Conservation (phyloP, 2,888 invertebrate genomes). For the Lithophane semibrunnea region DNA sequence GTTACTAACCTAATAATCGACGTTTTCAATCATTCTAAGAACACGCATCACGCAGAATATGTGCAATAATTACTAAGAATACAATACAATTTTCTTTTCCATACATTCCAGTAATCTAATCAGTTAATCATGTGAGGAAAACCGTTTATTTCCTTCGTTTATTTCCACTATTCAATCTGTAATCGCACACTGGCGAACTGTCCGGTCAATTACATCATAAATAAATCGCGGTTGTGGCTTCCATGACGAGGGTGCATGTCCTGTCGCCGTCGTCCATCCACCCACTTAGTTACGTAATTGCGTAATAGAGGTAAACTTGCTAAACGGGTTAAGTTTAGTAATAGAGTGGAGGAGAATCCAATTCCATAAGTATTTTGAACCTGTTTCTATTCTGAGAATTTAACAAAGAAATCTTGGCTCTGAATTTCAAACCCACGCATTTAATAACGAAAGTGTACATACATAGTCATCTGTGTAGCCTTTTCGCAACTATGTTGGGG, state of each 20-base stretch:
- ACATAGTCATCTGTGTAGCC: too few species aligned
- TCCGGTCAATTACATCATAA: constrained; percentile 1
- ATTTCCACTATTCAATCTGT: neutral
- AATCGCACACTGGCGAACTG: neutral
- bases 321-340: neutral
- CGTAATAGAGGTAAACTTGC: neutral
- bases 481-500: too few species aligned
- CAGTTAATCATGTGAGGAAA: neutral
- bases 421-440: neutral
- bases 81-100: neutral
- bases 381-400: neutral
- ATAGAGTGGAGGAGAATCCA: neutral
- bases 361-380: neutral
- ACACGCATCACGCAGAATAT: neutral
- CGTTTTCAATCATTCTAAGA: neutral
- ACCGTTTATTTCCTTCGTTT: neutral
- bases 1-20: neutral
- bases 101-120: neutral
- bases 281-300: neutral
- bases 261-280: neutral
- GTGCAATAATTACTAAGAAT: neutral
- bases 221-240: neutral
- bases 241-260: neutral
- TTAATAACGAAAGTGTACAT: neutral
- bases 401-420: neutral